These are phyloP conservation scores for Chaetops frenatus DNA, from an alignment of 2,113 vertebrate genomes.

Conservation along the genomic window DNA sequence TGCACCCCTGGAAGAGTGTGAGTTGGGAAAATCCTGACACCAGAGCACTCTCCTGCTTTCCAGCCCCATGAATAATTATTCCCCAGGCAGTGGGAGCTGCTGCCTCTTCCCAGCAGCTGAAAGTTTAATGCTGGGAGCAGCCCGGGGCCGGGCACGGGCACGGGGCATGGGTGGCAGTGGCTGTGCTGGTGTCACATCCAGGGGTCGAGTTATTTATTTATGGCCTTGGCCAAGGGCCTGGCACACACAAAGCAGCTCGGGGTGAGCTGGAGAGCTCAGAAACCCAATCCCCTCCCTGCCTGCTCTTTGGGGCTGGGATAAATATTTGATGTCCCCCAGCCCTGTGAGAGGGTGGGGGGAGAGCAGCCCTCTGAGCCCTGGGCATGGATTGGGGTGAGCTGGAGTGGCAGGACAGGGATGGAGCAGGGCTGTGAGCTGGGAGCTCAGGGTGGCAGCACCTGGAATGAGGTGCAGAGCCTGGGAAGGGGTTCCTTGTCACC, in stretches of 20 bases:
- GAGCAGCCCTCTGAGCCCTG: background rate
- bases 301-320: constrained; percentile 39
- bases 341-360: background rate
- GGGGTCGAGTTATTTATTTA: constrained; percentile 49
- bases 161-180: background rate
- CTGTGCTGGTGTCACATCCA: background rate
- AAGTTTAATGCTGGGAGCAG: background rate
- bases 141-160: background rate
- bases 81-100: background rate
- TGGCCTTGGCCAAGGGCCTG: constrained; percentile 1
- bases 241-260: background rate
- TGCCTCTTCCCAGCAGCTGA: background rate
- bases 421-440: background rate
- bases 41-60: background rate
- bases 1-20: background rate
- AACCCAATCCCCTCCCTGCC: background rate
- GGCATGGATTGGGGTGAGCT: background rate
- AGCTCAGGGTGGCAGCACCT: background rate
- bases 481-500: background rate
- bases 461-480: background rate
- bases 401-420: background rate
- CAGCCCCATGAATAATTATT: background rate
- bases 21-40: background rate
- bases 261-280: constrained; percentile 11
- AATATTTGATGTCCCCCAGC: constrained; percentile 71